phyloP scores from a whole-genome alignment of 2,113 vertebrate species.

The Crocuta crocuta region DNA sequence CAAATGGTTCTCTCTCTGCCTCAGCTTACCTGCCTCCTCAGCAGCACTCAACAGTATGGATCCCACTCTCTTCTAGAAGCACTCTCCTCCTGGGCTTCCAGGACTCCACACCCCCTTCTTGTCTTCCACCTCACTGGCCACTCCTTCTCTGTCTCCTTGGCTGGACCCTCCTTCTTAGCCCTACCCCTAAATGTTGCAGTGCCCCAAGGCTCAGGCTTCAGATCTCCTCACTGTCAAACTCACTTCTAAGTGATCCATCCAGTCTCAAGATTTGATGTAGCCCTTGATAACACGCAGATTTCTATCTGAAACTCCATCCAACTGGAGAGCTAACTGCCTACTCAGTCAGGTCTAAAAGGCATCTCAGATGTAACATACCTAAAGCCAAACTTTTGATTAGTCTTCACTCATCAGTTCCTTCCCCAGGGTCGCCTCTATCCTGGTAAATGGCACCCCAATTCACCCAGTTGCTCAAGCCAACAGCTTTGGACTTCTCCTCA shows the following conservation, averaged over 20 bases:
- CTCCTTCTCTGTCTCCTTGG: not conserved
- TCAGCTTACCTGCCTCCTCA: not conserved
- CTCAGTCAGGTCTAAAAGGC: not conserved
- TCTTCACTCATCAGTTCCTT: not conserved
- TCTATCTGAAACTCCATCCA: not conserved
- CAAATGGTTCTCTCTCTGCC: not conserved
- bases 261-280: not conserved
- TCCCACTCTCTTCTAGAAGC: not conserved
- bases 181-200: not conserved
- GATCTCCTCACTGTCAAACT: not conserved
- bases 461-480: not conserved
- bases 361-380: not conserved
- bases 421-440: not conserved
- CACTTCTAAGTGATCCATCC: not conserved
- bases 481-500: not conserved
- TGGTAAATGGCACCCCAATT: not conserved
- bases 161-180: not conserved
- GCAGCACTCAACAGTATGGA: not conserved
- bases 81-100: not conserved
- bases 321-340: not conserved
- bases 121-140: not conserved
- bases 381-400: not conserved
- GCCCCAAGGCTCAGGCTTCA: not conserved
- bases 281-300: not conserved
- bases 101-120: not conserved